Conservation (phyloP, 2,888 invertebrate species). For the Drosophila colorata region DNA sequence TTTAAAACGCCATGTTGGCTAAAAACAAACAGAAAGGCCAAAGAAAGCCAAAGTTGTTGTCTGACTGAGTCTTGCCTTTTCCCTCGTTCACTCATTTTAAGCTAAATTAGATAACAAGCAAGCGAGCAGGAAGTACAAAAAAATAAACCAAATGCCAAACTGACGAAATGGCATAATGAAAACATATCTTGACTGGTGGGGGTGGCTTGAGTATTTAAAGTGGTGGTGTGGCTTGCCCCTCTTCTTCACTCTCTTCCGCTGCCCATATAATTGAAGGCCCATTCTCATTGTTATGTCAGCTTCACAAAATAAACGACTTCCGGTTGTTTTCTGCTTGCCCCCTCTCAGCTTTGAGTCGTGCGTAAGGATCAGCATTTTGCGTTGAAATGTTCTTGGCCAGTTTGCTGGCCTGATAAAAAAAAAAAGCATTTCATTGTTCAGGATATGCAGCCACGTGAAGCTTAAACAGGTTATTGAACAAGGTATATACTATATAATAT, state of each 20-base stretch:
- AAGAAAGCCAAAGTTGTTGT: constrained; percentile 27
- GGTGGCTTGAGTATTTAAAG: constrained; percentile 3
- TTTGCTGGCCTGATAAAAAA: constrained; percentile 24
- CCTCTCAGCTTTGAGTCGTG: constrained; percentile 29
- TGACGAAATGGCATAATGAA: constrained; percentile 34
- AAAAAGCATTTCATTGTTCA: constrained; percentile 27
- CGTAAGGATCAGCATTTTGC: constrained; percentile 34
- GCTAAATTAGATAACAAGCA: constrained; percentile 69
- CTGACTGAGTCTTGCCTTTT: constrained; percentile 2
- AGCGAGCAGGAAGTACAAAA: constrained; percentile 32
- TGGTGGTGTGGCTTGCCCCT: not conserved
- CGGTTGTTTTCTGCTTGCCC: constrained; percentile 31
- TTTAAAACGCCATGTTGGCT: constrained; percentile 54
- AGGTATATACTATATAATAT: not conserved
- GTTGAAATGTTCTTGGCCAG: constrained; percentile 21
- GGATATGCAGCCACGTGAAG: constrained; percentile 15
- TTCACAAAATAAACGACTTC: constrained; percentile 63
- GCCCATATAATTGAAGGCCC: constrained; percentile 55
- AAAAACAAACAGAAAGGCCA: constrained; percentile 19
- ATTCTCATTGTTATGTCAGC: constrained; percentile 61
- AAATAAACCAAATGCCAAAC: constrained; percentile 33
- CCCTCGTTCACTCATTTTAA: constrained; percentile 35
- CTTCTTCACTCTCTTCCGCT: not conserved
- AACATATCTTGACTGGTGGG: constrained; percentile 21
- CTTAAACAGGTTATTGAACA: constrained; percentile 7